Base-by-base conservation (phyloP, 2,113 vertebrate genomes). In the Nansenia antarctica region DNA sequence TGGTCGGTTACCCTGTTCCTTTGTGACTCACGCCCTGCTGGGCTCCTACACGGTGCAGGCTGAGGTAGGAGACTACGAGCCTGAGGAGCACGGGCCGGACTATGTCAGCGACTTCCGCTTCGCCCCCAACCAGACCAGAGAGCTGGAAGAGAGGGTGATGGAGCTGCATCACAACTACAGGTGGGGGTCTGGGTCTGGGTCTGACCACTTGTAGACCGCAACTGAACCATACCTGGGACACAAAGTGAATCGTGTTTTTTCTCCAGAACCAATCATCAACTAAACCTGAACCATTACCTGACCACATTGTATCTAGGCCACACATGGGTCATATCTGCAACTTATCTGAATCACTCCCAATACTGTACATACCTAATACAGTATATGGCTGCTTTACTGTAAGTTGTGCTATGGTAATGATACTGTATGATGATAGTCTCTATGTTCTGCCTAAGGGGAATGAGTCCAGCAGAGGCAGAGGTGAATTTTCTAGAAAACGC, bases 401-500 rank as follows among this genome's bases (percentile, higher is more conserved):
- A 60, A 3, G 26, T 24, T 37, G 14, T 18, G 22, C 37, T 31
- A 69, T 73, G 79, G 8, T 6, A 22, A 42, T 42, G 20, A n/a
- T n/a, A n/a, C n/a, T n/a, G 45, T 49, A 15, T 15, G 18, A 30
- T 39, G 39, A 30, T 52, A 59, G 73, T 2, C 5, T 31, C n/a
- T 82, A 15, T 80, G 71, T 37, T 78, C 55, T 69, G 32, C 65
- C 24, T 35, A 77, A 98, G 97, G 87, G 97, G 96, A 67, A 98
- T 98, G 97, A 98, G 93, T 68, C 97, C 98, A 0, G 98, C 96
- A 20, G 98, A 99, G 70, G 97, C 98, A 0, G 98, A 99, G 87
- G 95, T 99, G 81, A 97, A 97, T 83, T 99, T 99, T 84, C 90
- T 99, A 53, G 98, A 99, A 91, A 99, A 99, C 0, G 98, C 95